Conservation (phyloP, 2,113 vertebrate genomes). For the Phylloscopus trochiloides region DNA sequence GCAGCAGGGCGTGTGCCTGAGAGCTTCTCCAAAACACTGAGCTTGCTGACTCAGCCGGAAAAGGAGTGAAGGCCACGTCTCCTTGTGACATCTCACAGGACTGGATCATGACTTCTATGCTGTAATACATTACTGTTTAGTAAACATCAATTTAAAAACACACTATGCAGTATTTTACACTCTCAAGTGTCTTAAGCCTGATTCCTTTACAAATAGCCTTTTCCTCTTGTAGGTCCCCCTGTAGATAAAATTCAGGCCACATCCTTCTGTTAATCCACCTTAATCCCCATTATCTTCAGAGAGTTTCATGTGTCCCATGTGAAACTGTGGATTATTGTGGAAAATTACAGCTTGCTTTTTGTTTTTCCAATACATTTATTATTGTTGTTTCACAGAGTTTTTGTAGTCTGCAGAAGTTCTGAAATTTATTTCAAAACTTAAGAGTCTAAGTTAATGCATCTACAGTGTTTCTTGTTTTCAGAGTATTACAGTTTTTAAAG, state of each 20-base stretch:
- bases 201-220: background rate
- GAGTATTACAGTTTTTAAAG: background rate
- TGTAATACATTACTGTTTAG: rapidly evolving
- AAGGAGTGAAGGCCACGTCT: background rate
- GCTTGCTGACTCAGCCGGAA: rapidly evolving
- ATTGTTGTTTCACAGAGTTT: background rate
- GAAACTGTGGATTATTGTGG: background rate
- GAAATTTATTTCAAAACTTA: background rate
- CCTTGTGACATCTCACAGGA: background rate
- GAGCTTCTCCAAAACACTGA: background rate
- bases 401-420: background rate
- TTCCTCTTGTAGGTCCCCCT: background rate
- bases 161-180: rapidly evolving
- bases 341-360: background rate
- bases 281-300: background rate
- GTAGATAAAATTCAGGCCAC: background rate
- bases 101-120: background rate
- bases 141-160: background rate
- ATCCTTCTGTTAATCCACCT: background rate
- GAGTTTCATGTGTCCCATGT: background rate
- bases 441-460: background rate
- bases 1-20: rapidly evolving
- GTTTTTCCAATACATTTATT: background rate
- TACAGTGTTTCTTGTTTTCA: background rate
- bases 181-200: background rate